Evolutionary conservation across 2,113 vertebrate genomes (phyloP), one percentile per base, ranked within the genome.

Genomic region (Rhagologus leucostigma): DNA sequence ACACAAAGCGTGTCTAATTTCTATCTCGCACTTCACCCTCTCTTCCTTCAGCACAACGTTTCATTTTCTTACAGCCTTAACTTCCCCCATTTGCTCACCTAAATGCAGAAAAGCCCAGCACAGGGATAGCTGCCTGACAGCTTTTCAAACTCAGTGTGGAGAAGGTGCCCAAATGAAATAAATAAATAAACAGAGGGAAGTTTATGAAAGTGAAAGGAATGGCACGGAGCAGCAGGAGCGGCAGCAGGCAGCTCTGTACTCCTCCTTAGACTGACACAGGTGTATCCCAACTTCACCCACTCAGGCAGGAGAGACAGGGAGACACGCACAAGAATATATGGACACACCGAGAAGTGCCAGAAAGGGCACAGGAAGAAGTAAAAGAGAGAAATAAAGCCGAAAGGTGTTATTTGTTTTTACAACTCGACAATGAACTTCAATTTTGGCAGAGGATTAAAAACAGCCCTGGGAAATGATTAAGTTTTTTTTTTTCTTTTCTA

Each of bases 361-460:
- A 24, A 87, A 87, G 64, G 50, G 50, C 26, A 19, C 68, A 79
- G 26, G 62, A 70, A 75, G 52, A 70, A 67, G 80, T 11, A 42
- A 42, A 80, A 53, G 55, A 75, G 42, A 78, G 69, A 79, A 92
- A 57, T 35, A 79, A 84, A 94, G 62, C 41, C 0, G 0, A 89
- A 93, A 94, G 88, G 84, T 86, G 93, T 78, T 62, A 75, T 65
- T 93, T 90, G 84, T 96, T 97, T 97, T 95, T 84, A 89, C 86
- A 95, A 88, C 90, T 94, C 33, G 32, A 96, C 90, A 96, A 95
- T 76, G 96, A 96, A 97, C 92, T 96, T 97, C 87, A 94, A 89
- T 98, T 96, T 96, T 97, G 97, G 95, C 95, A 97, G 88, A 95
- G 94, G 96, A 97, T 96, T 97, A 97, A 97, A 96, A 97, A 92